These are phyloP conservation scores for Brachyptera risi DNA, from an alignment of 2,888 invertebrate genomes.

Conservation along the genomic window DNA sequence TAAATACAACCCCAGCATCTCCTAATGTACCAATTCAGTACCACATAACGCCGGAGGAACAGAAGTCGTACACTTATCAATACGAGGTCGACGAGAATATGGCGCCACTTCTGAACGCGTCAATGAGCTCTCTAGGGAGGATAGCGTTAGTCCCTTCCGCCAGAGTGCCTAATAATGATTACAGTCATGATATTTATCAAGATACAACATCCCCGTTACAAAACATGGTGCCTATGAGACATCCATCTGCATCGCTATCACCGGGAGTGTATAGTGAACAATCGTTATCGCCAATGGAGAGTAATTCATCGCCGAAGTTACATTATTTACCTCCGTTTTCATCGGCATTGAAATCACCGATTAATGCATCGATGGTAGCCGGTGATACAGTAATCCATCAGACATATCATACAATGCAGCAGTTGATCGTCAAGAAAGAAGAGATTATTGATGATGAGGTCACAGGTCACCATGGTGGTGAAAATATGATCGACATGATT, in stretches of 20 bases:
- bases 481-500: slow-evolving; percentile 52
- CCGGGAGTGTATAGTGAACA: slow-evolving; percentile 28
- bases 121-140: not conserved
- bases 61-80: not conserved
- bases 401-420: slow-evolving; percentile 33
- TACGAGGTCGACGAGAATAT: not conserved
- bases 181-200: not conserved
- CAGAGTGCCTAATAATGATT: not conserved
- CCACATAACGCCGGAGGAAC: not conserved
- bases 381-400: slow-evolving; percentile 9
- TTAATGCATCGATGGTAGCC: not conserved
- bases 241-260: slow-evolving; percentile 20
- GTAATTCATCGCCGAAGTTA: not conserved
- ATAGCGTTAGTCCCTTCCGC: not conserved
- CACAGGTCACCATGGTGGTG: slow-evolving; percentile 44
- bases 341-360: slow-evolving; percentile 3
- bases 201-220: not conserved
- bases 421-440: slow-evolving; percentile 9
- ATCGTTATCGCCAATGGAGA: slow-evolving; percentile 17
- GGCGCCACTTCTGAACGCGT: not conserved
- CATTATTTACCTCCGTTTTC: slow-evolving; percentile 14
- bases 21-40: not conserved
- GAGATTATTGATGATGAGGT: slow-evolving; percentile 39
- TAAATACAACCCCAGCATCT: not conserved
- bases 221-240: not conserved